Conservation (phyloP, 1,140 invertebrate genomes). For the Geopemphigus sp. region DNA sequence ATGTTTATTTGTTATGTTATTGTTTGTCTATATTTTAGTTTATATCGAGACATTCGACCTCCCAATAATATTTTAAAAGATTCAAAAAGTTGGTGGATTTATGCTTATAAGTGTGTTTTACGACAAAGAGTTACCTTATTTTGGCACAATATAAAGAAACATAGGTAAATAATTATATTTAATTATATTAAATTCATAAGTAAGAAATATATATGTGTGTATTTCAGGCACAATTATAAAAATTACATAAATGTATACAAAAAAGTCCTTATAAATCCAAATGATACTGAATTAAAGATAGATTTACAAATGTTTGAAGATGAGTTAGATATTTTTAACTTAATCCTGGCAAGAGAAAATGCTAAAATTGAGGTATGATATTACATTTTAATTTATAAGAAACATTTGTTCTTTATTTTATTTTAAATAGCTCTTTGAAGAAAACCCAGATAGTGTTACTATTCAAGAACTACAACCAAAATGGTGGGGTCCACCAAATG, state of each 20-base stretch:
- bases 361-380: constrained; percentile 68
- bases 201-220: constrained; percentile 24
- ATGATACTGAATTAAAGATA: constrained; percentile 70
- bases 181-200: not conserved
- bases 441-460: constrained; percentile 61
- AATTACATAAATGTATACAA: constrained; percentile 72
- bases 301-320: constrained; percentile 76
- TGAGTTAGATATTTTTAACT: constrained; percentile 69
- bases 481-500: constrained; percentile 55
- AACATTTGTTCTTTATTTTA: constrained; percentile 14
- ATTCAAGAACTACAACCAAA: constrained; percentile 59
- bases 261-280: constrained; percentile 68
- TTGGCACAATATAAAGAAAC: constrained; percentile 69
- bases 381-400: constrained; percentile 39
- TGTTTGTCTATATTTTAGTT: constrained; percentile 56
- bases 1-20: no score
- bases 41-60: constrained; percentile 61
- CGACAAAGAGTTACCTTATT: constrained; percentile 71
- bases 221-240: constrained; percentile 65
- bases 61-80: constrained; percentile 56
- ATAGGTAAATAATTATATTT: constrained; percentile 58
- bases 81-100: constrained; percentile 70
- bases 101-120: constrained; percentile 70
- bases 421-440: constrained; percentile 58
- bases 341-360: constrained; percentile 75